Base-by-base conservation (phyloP, 2,888 invertebrate species). In the Noctuana brunneofusca region DNA sequence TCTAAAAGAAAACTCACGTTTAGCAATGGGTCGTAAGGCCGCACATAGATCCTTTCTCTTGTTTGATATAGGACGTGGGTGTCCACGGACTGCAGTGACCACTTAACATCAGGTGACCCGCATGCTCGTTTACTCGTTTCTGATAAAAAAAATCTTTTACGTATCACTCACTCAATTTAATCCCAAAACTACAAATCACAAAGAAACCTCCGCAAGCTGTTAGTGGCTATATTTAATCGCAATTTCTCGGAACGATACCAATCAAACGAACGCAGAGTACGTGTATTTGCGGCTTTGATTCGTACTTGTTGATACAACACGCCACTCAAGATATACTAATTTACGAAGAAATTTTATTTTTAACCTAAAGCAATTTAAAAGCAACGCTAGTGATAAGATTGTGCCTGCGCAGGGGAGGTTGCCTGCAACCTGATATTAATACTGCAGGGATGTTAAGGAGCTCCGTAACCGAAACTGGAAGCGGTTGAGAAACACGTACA, bases 241-340 rank as follows among this genome's bases (percentile, higher is more conserved):
- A 32, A 52, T 30, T 52, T 32, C 32, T 30, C 32, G 18, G 18
- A 32, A 52, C 52, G 30, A 32, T 18, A 52, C 18, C 32, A 52
- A 52, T 52, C 32, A 52, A 32, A 32, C 52, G 32, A 22, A 18
- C 32, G 30, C 27, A 27, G 50, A 27, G 27, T 24, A 14, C 8
- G 50, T 50, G 22, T 50, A 50, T 50, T 50, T 50, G 27, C 16
- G 52, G 18, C 1, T 32, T 52, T 32, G 52, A 52, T 52, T 30
- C 49, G 49, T 27, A 27, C 30, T 32, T 30, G 50, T 30, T 52
- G 30, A 52, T 52, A 52, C 52, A 52, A 50, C 27, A 50, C 22
- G 27, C 49, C 52, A 32, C 30, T 52, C 52, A 30, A 8, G 53
- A 20, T 53, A 32, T 50, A 14, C 16, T 32, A 11, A 52, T 52